phyloP scores from a whole-genome alignment of 35 echinoderm and acorn worm species.

The Chiridota heheva region DNA sequence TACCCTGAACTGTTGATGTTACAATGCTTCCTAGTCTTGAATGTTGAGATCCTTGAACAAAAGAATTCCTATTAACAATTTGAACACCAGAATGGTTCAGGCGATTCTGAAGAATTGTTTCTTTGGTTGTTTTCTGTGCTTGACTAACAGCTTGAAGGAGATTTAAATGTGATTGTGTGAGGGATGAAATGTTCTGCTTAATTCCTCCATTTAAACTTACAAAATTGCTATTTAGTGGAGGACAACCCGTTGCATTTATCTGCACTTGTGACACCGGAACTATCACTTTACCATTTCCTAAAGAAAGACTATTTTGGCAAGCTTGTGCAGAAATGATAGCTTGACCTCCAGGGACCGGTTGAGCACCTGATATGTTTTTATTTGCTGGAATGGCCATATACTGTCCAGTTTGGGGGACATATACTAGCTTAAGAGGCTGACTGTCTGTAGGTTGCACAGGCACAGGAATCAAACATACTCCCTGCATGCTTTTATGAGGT shows the following conservation, averaged over 20 bases:
- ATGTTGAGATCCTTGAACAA: too few relatives aligned
- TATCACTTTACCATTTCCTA: constrained; percentile 37
- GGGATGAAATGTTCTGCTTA: too few relatives aligned
- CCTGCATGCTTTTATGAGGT: constrained; percentile 48
- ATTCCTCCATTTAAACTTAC: too few relatives aligned
- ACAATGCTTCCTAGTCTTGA: too few relatives aligned
- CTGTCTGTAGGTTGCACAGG: constrained; percentile 26
- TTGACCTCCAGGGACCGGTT: constrained; percentile 41
- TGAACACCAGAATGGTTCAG: too few relatives aligned
- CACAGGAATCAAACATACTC: constrained; percentile 33
- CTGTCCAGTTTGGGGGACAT: constrained; percentile 5
- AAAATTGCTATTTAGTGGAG: too few relatives aligned
- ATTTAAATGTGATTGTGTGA: too few relatives aligned
- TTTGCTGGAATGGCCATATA: constrained; percentile 27
- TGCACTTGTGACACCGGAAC: constrained; percentile 18
- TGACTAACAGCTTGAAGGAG: too few relatives aligned
- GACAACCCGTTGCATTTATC: neutral
- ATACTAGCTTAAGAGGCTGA: constrained; percentile 46
- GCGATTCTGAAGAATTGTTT: too few relatives aligned
- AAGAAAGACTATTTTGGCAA: constrained; percentile 10
- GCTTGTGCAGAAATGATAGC: constrained; percentile 33
- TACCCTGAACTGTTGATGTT: too few relatives aligned
- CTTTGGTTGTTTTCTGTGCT: too few relatives aligned
- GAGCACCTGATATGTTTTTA: constrained; percentile 17
- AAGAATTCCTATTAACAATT: too few relatives aligned